phyloP scores from a whole-genome alignment of 2,113 vertebrate species.

The Eurystomus gularis region DNA sequence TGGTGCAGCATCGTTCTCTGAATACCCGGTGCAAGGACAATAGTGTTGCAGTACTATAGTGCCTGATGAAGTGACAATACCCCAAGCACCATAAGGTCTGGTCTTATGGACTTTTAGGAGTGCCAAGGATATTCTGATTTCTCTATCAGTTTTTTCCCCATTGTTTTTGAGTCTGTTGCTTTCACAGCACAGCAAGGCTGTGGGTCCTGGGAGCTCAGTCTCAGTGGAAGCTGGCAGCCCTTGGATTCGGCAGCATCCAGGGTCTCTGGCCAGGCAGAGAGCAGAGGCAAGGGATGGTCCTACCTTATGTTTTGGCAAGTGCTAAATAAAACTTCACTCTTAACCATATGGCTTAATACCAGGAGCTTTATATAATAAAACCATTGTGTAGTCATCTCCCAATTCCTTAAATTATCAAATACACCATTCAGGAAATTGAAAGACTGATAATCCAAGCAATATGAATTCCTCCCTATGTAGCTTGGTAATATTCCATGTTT shows the following conservation, averaged over 20 bases:
- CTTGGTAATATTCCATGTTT: neutral
- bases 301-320: neutral
- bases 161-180: neutral
- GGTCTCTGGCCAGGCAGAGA: neutral
- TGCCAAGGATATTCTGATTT: neutral
- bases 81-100: neutral
- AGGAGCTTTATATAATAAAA: neutral
- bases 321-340: neutral
- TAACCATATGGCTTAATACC: neutral
- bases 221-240: neutral
- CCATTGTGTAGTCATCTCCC: neutral
- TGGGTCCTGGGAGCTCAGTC: neutral
- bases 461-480: neutral
- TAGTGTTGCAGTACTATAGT: neutral
- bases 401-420: neutral
- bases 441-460: neutral
- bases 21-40: fast-evolving
- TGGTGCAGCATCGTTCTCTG: neutral
- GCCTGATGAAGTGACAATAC: neutral
- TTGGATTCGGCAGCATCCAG: neutral
- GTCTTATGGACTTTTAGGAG: neutral
- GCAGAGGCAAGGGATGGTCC: neutral
- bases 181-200: no score
- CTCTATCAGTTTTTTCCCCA: neutral
- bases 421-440: neutral